These are phyloP conservation scores for Ectropis crepuscularia DNA, from an alignment of 2,888 invertebrate genomes.

Conservation along the genomic window DNA sequence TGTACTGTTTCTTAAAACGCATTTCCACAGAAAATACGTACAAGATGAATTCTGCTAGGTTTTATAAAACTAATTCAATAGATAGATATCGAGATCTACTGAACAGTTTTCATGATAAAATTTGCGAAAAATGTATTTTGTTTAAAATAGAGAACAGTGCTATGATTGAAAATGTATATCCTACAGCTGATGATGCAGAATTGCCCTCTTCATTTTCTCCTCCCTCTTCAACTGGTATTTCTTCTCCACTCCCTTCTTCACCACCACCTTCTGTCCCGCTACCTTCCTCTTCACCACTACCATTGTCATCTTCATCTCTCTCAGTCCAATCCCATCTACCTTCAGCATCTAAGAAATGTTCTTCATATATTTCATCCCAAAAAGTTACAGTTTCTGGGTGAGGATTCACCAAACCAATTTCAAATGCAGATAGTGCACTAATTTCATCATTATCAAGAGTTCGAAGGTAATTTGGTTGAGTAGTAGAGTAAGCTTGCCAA, in stretches of 20 bases:
- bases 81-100: conserved; percentile 41
- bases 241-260: conserved; percentile 37
- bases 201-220: conserved; percentile 39
- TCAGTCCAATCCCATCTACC: conserved; percentile 58
- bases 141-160: conserved; percentile 59
- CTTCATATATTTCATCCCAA: conserved; percentile 66
- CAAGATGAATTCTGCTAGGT: conserved; percentile 21
- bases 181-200: conserved; percentile 64
- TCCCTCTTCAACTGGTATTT: conserved; percentile 31
- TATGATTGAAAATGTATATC: conserved; percentile 66
- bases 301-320: conserved; percentile 49
- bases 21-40: conserved; percentile 35
- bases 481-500: conserved; percentile 63
- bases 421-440: conserved; percentile 48
- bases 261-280: conserved; percentile 35
- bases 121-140: conserved; percentile 55
- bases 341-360: conserved; percentile 66
- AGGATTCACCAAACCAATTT: conserved; percentile 57
- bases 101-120: conserved; percentile 55
- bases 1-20: conserved; percentile 26
- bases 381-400: conserved; percentile 56
- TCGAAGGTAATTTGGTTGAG: conserved; percentile 52
- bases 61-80: conserved; percentile 31
- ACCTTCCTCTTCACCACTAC: conserved; percentile 34
- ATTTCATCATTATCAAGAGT: conserved; percentile 58